Evolutionary conservation across 30 jellyfish, hydroid and myxozoan species (phyloP).

Genomic region (Morbakka virulenta): DNA sequence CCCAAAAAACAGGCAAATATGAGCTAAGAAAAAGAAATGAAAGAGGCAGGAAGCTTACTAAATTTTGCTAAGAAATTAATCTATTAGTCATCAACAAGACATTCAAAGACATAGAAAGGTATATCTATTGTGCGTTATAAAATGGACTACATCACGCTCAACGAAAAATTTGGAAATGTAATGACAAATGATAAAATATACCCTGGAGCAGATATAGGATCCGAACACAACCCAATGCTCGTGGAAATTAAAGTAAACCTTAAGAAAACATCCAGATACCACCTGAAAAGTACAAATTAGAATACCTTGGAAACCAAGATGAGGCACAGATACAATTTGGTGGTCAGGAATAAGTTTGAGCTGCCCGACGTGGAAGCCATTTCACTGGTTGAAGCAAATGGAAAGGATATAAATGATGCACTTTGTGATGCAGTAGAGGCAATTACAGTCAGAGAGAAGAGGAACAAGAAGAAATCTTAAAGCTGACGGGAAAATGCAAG

Average conservation of each 20-base stretch:
- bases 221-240: conserved; percentile 19
- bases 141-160: background rate
- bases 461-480: no score
- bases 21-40: conserved; percentile 12
- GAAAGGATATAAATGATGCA: no score
- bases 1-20: background rate
- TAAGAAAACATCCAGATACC: background rate
- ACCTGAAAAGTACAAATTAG: no score
- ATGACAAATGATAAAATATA: background rate
- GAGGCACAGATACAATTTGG: no score
- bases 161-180: conserved; percentile 16
- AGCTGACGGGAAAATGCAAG: no score
- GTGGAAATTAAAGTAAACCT: conserved; percentile 1
- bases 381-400: no score
- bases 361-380: no score
- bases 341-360: no score
- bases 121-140: background rate
- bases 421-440: no score
- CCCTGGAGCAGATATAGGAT: conserved; percentile 35
- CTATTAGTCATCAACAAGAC: background rate
- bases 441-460: no score
- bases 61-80: background rate
- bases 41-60: conserved; percentile 6
- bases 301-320: no score
- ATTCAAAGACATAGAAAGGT: conserved; percentile 3